Conservation (phyloP, 2,113 vertebrate species). For the Balaeniceps rex region DNA sequence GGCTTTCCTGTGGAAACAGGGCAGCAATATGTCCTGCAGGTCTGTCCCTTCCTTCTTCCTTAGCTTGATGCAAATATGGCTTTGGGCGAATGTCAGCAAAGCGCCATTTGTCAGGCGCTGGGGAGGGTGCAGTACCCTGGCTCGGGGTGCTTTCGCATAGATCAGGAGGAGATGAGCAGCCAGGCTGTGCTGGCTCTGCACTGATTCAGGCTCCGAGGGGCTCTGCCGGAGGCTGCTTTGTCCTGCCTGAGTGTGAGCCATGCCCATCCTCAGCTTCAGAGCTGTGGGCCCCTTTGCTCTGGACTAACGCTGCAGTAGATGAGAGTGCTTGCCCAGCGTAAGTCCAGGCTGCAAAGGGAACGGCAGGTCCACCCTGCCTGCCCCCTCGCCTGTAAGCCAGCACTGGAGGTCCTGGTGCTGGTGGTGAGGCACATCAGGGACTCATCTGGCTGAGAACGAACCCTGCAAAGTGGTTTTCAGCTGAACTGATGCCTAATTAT, state of each 20-base stretch:
- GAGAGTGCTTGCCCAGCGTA: fast-evolving
- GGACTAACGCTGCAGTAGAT: background rate
- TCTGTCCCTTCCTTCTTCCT: background rate
- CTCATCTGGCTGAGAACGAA: background rate
- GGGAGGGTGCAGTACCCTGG: background rate
- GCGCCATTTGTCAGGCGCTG: background rate
- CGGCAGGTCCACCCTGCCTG: background rate
- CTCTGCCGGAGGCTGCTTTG: background rate
- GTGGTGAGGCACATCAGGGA: background rate
- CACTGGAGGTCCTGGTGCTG: background rate
- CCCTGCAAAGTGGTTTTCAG: background rate
- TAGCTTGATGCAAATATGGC: background rate
- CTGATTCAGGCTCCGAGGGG: background rate
- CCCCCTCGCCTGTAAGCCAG: background rate
- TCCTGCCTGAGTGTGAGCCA: too few species aligned
- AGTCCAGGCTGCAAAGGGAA: background rate
- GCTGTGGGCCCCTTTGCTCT: background rate
- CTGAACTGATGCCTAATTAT: background rate
- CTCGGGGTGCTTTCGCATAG: background rate
- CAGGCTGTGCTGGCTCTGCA: background rate
- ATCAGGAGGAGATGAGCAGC: background rate
- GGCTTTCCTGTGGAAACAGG: background rate
- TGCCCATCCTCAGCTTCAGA: background rate
- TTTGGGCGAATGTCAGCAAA: background rate
- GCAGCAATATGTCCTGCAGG: background rate